Evolutionary conservation across 2,113 vertebrate genomes (phyloP), one percentile per base, ranked within the genome.

Genomic region (Mus spicilegus): DNA sequence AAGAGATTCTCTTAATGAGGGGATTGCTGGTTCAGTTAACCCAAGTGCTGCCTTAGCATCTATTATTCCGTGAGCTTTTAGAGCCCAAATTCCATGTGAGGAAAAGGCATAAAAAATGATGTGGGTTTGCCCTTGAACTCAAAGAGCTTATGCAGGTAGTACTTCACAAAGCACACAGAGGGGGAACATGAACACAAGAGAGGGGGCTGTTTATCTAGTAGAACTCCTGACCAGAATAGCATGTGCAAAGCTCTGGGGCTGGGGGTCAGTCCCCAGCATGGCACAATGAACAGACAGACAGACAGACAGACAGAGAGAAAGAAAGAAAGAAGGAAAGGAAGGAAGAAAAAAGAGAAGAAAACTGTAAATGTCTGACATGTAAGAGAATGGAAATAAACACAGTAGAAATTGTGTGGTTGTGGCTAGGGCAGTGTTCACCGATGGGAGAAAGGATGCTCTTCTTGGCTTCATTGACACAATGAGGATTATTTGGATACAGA

Each of bases 1-100:
- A 69, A 96, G 94, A 94, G 97, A 80, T 70, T 96, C 39, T 89
- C 42, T 89, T 58, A 28, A 88, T 81, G 61, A 87, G 86, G 72
- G 93, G 84, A 87, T 88, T 46, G 7, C 24, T 16, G 14, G 80
- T 61, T 93, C 75, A 85, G n/a, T 76, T 80, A 65, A 22, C 63
- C 93, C 22, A 58, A 39, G 46, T 12, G 42, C 84, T 76, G 63
- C 19, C 8, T 92, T 67, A 82, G 26, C 39, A 2, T 82, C 69
- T 22, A 5, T n/a, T 69, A 63, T 51, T 22, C 2, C 2, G 2
- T 2, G 36, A 4, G 3, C 0, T 58, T 92, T 87, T 26, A 78
- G 72, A 78, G 39, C 42, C 77, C 33, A 0, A 80, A 75, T 46
- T 26, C 63, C 81, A n/a, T 22, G 13, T 39, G 7, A 7, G 3